phyloP scores from a whole-genome alignment of 35 echinoderm and acorn worm genomes.

The Lytechinus variegatus region DNA sequence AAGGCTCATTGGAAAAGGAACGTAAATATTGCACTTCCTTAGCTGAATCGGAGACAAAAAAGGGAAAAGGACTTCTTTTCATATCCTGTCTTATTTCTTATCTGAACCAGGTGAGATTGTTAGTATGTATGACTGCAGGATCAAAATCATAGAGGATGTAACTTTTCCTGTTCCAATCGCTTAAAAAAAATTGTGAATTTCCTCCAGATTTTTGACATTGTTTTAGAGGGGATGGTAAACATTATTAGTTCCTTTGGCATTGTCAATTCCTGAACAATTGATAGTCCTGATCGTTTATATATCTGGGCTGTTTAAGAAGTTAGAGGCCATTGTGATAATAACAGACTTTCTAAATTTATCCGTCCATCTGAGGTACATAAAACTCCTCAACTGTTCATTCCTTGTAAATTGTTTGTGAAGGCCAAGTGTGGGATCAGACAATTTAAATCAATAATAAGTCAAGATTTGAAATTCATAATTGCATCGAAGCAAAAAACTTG shows the following conservation, averaged over 20 bases:
- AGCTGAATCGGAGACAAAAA: background rate
- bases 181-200: background rate
- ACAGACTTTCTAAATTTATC: background rate
- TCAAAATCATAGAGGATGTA: background rate
- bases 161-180: background rate
- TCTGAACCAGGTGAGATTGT: background rate
- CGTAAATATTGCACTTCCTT: slow-evolving; percentile 11
- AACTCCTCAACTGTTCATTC: background rate
- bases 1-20: slow-evolving; percentile 3
- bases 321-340: background rate
- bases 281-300: background rate
- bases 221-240: background rate
- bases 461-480: background rate
- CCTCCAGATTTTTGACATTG: slow-evolving; percentile 17
- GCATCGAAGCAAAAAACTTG: no score
- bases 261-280: background rate
- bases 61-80: background rate
- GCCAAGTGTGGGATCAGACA: background rate
- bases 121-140: background rate
- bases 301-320: background rate
- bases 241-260: slow-evolving; percentile 19
- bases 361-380: background rate
- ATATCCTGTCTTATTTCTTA: slow-evolving; percentile 10
- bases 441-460: background rate
- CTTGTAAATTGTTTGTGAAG: background rate